Conservation (phyloP, 2,797 vertebrate genomes). For the Gymnoscopelus microlampas region DNA sequence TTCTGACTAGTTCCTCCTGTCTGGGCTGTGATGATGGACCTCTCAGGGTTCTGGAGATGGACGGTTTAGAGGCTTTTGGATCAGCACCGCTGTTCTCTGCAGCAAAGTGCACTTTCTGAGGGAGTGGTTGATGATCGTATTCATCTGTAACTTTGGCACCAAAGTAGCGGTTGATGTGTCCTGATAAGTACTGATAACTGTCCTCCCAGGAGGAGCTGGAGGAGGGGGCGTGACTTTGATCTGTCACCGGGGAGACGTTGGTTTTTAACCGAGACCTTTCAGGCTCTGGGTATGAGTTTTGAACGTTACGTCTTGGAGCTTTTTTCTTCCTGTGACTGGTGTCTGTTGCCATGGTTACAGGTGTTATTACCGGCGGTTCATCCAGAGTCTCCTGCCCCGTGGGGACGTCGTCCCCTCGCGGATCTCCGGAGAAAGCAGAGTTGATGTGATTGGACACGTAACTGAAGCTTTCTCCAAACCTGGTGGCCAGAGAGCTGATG, state of each 20-base stretch:
- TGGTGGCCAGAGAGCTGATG: slow-evolving; percentile 71
- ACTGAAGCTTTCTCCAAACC: slow-evolving; percentile 78
- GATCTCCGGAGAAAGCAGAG: slow-evolving; percentile 59
- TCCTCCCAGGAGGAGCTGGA: slow-evolving; percentile 67
- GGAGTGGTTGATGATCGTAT: slow-evolving; percentile 3
- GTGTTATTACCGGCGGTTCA: background rate
- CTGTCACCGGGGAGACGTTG: background rate
- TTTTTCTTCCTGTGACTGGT: slow-evolving; percentile 43
- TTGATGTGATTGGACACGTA: slow-evolving; percentile 79
- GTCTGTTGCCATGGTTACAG: background rate
- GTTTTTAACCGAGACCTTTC: slow-evolving; percentile 26
- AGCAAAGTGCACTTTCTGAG: slow-evolving; percentile 4
- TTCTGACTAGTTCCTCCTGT: too few relatives aligned
- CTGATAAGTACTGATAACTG: slow-evolving; percentile 68
- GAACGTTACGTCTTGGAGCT: slow-evolving; percentile 10
- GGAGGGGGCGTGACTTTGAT: slow-evolving; percentile 14
- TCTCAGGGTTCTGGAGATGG: slow-evolving; percentile 22
- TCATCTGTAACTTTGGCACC: slow-evolving; percentile 63
- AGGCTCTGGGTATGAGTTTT: background rate
- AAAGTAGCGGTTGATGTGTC: slow-evolving; percentile 80
- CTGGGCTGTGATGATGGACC: background rate
- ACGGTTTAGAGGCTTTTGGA: slow-evolving; percentile 16
- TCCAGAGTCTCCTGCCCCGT: slow-evolving; percentile 16
- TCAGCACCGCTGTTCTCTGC: slow-evolving; percentile 5
- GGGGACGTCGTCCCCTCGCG: slow-evolving; percentile 27